Evolutionary conservation across 1,140 invertebrate species (phyloP), one percentile per base, ranked within the genome.

Genomic region (Stenopsyche tienmushanensis): DNA sequence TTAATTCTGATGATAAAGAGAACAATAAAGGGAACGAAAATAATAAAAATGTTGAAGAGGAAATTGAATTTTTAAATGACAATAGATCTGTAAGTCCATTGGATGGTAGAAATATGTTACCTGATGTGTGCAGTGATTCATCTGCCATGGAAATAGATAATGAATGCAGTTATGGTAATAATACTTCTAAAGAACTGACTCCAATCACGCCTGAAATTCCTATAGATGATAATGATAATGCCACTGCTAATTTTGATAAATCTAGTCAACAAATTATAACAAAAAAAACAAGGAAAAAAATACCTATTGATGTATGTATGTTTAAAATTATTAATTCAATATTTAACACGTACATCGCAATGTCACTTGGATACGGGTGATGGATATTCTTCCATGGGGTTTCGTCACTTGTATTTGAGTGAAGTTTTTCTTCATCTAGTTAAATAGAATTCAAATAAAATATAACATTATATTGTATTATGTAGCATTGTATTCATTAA

Each of bases 1-100:
- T 69, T 18, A 58, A 45, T 54, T 49, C 49, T 5, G 47, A 44
- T 47, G 34, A 54, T 24, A 69, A 65, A 39, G 67, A 69, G 34
- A 65, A 49, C 44, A 29, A 42, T 57, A 29, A 41, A 18, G 62
- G 62, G 45, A 55, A 42, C 23, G 52, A 62, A 21, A 50, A 60
- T 54, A 55, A 52, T 23, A 59, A 65, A 69, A 26, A 59, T 26
- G 60, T 45, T 18, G 54, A 34, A 58, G 58, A 55, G 39, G 67
- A 69, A 50, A 65, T 69, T 23, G 62, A 63, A 50, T 69, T 69
- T 60, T 26, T 69, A n/a, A 42, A 58, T 15, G 67, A 65, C 47
- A 64, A 69, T 34, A 54, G 58, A 49, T 55, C 59, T 18, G 44
- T 34, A 17, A 66, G 44, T 39, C 52, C 58, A 7, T n/a, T 52